Evolutionary conservation across 2,113 vertebrate species (phyloP), one percentile per base, ranked within the genome.

Genomic region (Saimiri boliviensis): DNA sequence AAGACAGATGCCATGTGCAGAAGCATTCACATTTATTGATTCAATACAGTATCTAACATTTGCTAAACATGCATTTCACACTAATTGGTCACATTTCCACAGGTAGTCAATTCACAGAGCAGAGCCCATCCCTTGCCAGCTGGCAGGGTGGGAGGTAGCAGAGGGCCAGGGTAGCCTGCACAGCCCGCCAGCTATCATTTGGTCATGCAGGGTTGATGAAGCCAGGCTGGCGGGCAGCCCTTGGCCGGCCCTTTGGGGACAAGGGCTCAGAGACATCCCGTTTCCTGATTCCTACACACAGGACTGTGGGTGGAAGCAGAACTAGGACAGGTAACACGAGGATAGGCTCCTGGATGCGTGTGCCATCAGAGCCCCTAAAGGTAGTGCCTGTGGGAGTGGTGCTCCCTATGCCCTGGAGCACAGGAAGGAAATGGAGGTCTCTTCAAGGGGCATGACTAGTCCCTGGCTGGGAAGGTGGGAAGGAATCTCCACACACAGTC

Each of bases 1-100:
- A 30, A 96, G 71, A 95, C 97, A 96, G 74, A 95, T 84, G 86
- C 89, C 5, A 0, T 40, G 99, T 99, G 99, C 99, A 99, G 99
- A 99, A 99, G 98, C 98, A 98, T 99, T 99, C 99, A 99, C 99
- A 99, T 99, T 99, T 99, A 99, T 99, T 99, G 99, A 98, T 99
- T 99, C 99, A 99, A 99, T 99, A 99, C 98, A 99, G 99, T 99
- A 99, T 98, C 99, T 99, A 99, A 99, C 98, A 99, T 99, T 99
- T 98, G 98, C 99, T 99, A 99, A 99, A 99, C 99, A 99, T 99
- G 99, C 99, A 99, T 99, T 99, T 98, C 99, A 99, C 99, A 99
- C 99, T 98, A 99, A 99, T 99, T 99, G 99, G 99, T 99, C 99
- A 99, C 99, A 99, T 99, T 99, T 99, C 99, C 99, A 99, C 99